phyloP scores from a whole-genome alignment of 2,113 vertebrate genomes.

The Halcyon malimbica region DNA sequence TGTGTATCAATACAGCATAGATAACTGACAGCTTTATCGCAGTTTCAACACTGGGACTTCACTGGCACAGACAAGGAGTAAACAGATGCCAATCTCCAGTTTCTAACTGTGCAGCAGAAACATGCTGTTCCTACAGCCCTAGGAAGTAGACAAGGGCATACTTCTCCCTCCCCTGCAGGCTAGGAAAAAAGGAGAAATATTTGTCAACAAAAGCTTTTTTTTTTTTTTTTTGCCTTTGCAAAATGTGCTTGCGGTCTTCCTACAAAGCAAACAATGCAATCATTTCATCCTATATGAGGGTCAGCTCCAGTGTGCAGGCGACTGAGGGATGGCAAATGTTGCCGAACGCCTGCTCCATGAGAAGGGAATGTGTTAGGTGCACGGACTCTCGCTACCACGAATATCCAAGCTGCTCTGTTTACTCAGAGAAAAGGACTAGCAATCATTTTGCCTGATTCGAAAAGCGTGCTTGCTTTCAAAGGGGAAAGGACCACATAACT shows the following conservation, averaged over 20 bases:
- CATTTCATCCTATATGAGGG: not conserved
- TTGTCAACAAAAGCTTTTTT: not conserved
- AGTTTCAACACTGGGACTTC: not conserved
- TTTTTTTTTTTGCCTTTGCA: not conserved
- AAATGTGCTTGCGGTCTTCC: not conserved
- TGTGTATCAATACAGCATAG: not conserved
- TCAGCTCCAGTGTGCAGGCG: not conserved
- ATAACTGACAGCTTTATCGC: not conserved
- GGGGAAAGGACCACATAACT: not conserved
- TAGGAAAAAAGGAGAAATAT: slow-evolving; percentile 6
- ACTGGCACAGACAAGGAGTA: not conserved
- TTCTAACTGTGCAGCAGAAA: slow-evolving; percentile 6
- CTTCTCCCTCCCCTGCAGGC: not conserved
- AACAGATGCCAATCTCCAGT: not conserved
- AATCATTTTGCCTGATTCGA: not conserved
- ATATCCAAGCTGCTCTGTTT: not conserved
- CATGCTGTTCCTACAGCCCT: not conserved
- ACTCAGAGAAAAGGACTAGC: not conserved
- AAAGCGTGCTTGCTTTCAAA: not conserved
- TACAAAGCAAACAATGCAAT: not conserved
- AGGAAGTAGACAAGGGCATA: not conserved
- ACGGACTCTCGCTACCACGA: accelerated
- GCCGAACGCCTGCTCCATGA: not conserved
- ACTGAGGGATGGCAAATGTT: not conserved
- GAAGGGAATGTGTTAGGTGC: not conserved